Conservation (phyloP, 1,140 invertebrate species). For the Drosophila prosaltans region DNA sequence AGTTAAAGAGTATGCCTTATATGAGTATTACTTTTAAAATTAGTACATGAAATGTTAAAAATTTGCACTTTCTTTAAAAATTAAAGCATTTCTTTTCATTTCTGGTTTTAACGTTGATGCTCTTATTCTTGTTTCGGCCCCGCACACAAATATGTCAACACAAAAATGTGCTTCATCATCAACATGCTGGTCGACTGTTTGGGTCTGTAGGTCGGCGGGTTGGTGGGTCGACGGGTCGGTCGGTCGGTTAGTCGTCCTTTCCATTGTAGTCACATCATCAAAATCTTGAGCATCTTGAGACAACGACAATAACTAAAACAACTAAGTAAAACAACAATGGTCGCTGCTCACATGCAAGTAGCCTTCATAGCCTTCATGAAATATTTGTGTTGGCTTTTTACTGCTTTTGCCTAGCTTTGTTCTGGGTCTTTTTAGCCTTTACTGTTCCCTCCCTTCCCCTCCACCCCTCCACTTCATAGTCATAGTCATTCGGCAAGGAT, state of each 20-base stretch:
- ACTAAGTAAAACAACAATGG: slow-evolving; percentile 27
- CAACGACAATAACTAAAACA: slow-evolving; percentile 22
- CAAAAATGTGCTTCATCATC: slow-evolving; percentile 28
- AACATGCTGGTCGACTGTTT: background rate
- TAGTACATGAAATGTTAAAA: too few species aligned
- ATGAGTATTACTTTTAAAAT: too few species aligned
- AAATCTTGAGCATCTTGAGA: slow-evolving; percentile 53
- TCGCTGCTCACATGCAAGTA: slow-evolving; percentile 44
- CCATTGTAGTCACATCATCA: slow-evolving; percentile 62
- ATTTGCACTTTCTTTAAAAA: background rate
- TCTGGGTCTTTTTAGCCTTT: slow-evolving; percentile 14
- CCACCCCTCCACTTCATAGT: too few species aligned
- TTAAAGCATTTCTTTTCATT: slow-evolving; percentile 14
- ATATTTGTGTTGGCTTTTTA: slow-evolving; percentile 45
- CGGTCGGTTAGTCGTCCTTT: slow-evolving; percentile 30
- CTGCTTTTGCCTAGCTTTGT: slow-evolving; percentile 40
- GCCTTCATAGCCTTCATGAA: slow-evolving; percentile 54
- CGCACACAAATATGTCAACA: slow-evolving; percentile 20
- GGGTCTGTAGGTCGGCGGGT: too few species aligned
- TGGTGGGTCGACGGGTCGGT: background rate
- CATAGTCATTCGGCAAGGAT: too few species aligned
- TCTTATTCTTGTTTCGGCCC: slow-evolving; percentile 17
- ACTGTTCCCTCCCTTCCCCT: too few species aligned
- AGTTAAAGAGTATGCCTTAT: too few species aligned
- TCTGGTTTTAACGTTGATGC: slow-evolving; percentile 16